Evolutionary conservation across 2,888 invertebrate genomes (phyloP), one percentile per base, ranked within the genome.

Genomic region (Epinotia nisella): DNA sequence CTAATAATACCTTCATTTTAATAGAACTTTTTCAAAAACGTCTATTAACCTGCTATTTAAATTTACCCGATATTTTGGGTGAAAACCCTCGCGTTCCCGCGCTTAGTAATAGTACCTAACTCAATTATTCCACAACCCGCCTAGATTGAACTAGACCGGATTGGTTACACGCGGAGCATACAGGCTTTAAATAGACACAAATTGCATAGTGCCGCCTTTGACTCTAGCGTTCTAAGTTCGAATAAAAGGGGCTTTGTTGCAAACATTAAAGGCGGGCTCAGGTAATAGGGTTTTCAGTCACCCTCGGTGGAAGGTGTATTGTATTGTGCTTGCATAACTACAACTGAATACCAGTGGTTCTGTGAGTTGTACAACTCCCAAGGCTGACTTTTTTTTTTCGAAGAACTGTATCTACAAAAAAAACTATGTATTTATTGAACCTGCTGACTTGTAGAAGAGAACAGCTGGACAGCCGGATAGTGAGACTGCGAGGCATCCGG

Each of bases 191-290:
- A 55, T 39, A 41, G 41, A 21, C 41, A 55, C 39, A 56, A 41
- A 66, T 55, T 66, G 65, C 49, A 62, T 53, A 53, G 49, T 19
- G 53, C 53, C 53, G 65, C 53, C 65, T 53, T 53, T 65, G 53
- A 64, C 39, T n/a, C 1, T 15, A 53, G 35, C 51, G 35, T 24
- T 62, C 65, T 10, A 41, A 41, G 55, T 66, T 56, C 1, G 9
- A 39, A 49, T 59, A 59, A 39, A 59, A 19, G 58, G n/a, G 35
- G 17, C 53, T 65, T 65, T 39, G 53, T 65, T 39, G 13, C 53
- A 51, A 62, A n/a, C 24, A 13, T 13, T 64, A 51, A 51, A 35
- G 51, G 4, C 19, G 1, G 13, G 21, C 19, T 17, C 17, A 59
- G 11, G 35, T 17, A 24, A 15, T 56, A 11, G 21, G 3, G 35